Evolutionary conservation across 92 coral and sea anemone species (phyloP).

Genomic region (Parazoanthus darwini): DNA sequence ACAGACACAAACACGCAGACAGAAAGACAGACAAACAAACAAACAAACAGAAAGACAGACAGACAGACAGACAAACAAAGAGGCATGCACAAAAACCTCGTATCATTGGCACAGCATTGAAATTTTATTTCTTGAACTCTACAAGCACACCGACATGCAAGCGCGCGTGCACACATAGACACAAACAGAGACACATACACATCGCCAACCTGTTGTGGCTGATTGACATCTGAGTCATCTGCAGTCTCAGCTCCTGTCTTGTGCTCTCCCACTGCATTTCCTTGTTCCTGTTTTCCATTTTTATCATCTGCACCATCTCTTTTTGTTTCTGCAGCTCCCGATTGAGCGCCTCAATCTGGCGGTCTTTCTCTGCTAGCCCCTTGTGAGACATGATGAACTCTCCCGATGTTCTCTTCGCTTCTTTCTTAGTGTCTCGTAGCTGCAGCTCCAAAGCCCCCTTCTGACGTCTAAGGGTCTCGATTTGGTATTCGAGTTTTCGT

Average conservation of each 20-base stretch:
- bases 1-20: neutral
- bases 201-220: too few species aligned
- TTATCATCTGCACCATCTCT: conserved; percentile 4
- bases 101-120: too few species aligned
- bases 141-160: too few species aligned
- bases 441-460: conserved; percentile 39
- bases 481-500: conserved; percentile 51
- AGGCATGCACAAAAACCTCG: too few species aligned
- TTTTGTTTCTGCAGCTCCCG: conserved; percentile 34
- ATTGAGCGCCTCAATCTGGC: conserved; percentile 29
- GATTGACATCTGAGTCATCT: neutral
- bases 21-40: neutral
- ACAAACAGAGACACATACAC: neutral
- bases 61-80: neutral
- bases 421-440: neutral
- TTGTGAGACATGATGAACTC: conserved; percentile 36
- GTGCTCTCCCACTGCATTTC: conserved; percentile 30
- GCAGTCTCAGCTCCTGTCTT: conserved; percentile 12
- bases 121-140: too few species aligned
- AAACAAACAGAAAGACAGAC: neutral
- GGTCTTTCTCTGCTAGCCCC: conserved; percentile 32
- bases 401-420: conserved; percentile 25
- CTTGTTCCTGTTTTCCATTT: conserved; percentile 9
- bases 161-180: neutral
- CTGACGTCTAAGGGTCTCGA: conserved; percentile 33